Percentiles rank a stretch among this genome's conserved stretches.
These are phyloP conservation scores for Euproctis similis DNA, from an alignment of 2,888 invertebrate species.

Conservation along the genomic window DNA sequence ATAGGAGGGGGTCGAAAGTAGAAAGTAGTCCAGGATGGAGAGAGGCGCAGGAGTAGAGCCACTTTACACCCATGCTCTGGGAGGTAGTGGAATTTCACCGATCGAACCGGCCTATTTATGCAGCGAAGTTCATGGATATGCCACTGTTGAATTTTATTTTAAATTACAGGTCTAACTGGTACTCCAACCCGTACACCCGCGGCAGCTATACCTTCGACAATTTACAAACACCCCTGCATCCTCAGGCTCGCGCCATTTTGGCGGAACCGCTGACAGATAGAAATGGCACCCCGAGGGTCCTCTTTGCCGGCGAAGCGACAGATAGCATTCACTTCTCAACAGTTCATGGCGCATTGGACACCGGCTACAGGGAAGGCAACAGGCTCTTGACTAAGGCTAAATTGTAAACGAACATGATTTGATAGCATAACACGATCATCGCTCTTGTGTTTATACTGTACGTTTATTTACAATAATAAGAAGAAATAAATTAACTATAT, in stretches of 20 bases:
- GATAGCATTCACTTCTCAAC: conserved; percentile 77
- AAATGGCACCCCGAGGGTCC: conserved; percentile 54
- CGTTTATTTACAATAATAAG: too few relatives aligned
- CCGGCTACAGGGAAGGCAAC: conserved; percentile 79
- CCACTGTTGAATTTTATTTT: neutral
- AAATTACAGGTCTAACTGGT: conserved; percentile 80
- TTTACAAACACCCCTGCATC: conserved; percentile 60
- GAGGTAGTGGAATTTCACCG: too few relatives aligned
- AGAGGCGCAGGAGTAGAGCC: too few relatives aligned
- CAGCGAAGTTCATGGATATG: too few relatives aligned
- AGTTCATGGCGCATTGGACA: conserved; percentile 83
- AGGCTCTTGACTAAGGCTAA: conserved; percentile 12
- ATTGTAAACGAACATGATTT: conserved; percentile 7
- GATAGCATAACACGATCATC: too few relatives aligned
- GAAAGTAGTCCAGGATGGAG: too few relatives aligned
- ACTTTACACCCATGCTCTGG: too few relatives aligned
- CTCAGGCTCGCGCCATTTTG: conserved; percentile 69
- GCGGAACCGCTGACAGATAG: conserved; percentile 72
- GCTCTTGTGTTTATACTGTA: too few relatives aligned
- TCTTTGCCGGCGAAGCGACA: conserved; percentile 80
- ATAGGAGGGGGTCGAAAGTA: too few relatives aligned
- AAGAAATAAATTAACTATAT: too few relatives aligned
- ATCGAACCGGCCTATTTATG: too few relatives aligned
- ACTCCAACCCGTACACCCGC: conserved; percentile 78
- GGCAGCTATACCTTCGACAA: conserved; percentile 83